phyloP scores from a whole-genome alignment of 2,113 vertebrate species.

The Tenrec ecaudatus region DNA sequence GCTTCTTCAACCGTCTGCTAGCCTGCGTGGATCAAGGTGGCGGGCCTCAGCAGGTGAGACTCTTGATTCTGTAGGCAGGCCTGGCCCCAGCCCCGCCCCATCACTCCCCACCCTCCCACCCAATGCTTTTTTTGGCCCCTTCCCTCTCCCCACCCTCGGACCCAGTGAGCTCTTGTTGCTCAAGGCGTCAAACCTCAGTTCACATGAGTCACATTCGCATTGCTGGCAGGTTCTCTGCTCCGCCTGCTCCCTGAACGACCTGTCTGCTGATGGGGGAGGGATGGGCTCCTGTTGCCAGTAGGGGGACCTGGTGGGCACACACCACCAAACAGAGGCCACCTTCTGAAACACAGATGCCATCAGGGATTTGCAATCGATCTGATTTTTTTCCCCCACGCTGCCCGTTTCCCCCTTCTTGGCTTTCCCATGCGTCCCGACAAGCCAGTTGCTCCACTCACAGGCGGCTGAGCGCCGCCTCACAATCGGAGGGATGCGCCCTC shows the following conservation, averaged over 20 bases:
- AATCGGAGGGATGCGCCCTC: not conserved
- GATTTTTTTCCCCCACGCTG: not conserved
- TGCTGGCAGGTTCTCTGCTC: too few relatives aligned
- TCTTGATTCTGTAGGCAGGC: not conserved
- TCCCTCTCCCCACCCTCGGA: not conserved
- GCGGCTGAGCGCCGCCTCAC: not conserved
- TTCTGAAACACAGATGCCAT: not conserved
- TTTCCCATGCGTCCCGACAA: not conserved
- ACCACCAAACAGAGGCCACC: not conserved
- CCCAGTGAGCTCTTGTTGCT: not conserved
- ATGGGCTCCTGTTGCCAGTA: not conserved
- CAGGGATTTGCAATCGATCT: not conserved
- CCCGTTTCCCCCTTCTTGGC: not conserved
- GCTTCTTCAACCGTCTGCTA: conserved; percentile 60
- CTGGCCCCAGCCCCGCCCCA: not conserved
- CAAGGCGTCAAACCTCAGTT: not conserved
- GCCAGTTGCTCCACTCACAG: not conserved
- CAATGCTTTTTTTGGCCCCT: not conserved
- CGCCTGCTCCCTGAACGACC: accelerated
- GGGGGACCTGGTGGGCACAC: not conserved
- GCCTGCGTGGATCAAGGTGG: not conserved
- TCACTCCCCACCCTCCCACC: not conserved
- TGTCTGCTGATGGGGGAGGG: not conserved
- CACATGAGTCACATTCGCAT: not conserved
- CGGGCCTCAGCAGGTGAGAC: not conserved